Conservation (phyloP, 2,113 vertebrate genomes). For the Chloebia gouldiae region DNA sequence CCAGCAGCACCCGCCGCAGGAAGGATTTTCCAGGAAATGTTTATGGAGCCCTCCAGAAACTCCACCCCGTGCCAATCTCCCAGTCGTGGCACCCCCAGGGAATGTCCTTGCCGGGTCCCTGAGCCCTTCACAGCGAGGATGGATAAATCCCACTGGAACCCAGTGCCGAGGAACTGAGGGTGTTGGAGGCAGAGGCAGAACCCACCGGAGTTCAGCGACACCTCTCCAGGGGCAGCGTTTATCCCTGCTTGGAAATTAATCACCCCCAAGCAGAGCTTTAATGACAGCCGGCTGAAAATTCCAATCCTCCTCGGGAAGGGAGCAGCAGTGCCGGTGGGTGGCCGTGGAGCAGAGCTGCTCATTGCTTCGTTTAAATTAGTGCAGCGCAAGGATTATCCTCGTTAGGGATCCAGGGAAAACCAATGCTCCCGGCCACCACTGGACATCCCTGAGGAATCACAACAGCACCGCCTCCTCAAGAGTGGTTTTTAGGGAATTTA, state of each 20-base stretch:
- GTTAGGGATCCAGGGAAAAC: background rate
- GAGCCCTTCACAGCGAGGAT: rapidly evolving
- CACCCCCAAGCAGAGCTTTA: background rate
- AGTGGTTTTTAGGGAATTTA: background rate
- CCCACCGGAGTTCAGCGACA: background rate
- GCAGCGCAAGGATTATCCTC: background rate
- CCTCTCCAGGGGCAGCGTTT: background rate
- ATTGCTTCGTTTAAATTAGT: background rate
- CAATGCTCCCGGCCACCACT: background rate
- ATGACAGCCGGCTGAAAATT: background rate
- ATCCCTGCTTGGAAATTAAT: background rate
- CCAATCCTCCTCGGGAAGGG: background rate
- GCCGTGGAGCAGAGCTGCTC: background rate
- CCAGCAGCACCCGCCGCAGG: background rate
- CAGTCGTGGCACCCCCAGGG: background rate
- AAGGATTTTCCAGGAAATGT: slow-evolving; percentile 27
- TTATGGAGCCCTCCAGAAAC: background rate
- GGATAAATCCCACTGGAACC: background rate
- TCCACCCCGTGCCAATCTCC: background rate
- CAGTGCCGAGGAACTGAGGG: rapidly evolving
- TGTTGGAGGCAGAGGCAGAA: background rate
- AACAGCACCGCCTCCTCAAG: background rate
- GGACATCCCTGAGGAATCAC: background rate
- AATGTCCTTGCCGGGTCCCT: background rate
- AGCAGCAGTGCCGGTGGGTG: background rate